Base-by-base conservation (phyloP, 92 coral and sea anemone species). In the Hydrozoanthus gracilis region DNA sequence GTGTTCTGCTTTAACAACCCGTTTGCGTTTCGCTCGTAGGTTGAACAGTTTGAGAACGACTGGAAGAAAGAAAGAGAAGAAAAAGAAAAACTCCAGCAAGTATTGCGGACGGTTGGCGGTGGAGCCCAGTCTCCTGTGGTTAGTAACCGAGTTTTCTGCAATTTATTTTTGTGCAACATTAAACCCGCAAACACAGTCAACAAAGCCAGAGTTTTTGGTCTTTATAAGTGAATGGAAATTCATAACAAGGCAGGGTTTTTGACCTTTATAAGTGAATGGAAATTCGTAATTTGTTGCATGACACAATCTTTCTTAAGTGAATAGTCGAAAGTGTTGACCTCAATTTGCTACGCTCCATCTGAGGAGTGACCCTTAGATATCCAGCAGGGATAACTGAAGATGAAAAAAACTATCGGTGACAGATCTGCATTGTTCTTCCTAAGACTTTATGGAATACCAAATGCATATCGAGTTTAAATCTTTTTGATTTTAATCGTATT, bases 21-120 rank as follows among this genome's bases (percentile, higher is more conserved):
- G n/a, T n/a, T 17, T 17, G 2, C 18, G n/a, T 20, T 62, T 12
- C 14, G 44, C 62, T 7, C 44, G 8, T 54, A 96, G 99, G 58
- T 95, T 46, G 91, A 87, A 20, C 51, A 93, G 17, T 96, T 88
- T 49, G 88, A 91, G 18, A 92, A 96, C 69, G 99, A 96, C 89
- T 96, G 95, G 90, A 88, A 73, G 72, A 91, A 86, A 74, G 99
- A 96, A 79, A 89, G 92, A 60, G 91, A 88, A 7, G 99, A 96
- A 84, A 96, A 96, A 65, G 99, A 95, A 62, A 87, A 88, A 50
- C 64, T 96, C 5, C 95, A 88, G 83, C 89, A 93, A 20, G 96
- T 89, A 61, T 16, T 91, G 70, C 85, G 92, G 79, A 73, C 84
- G 20, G 67, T 50, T 35, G 45, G 65, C 50, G 8, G 46, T 70